phyloP scores from a whole-genome alignment of 64 coral and sea anemone genomes.

The Hydrozoanthus tunicans region DNA sequence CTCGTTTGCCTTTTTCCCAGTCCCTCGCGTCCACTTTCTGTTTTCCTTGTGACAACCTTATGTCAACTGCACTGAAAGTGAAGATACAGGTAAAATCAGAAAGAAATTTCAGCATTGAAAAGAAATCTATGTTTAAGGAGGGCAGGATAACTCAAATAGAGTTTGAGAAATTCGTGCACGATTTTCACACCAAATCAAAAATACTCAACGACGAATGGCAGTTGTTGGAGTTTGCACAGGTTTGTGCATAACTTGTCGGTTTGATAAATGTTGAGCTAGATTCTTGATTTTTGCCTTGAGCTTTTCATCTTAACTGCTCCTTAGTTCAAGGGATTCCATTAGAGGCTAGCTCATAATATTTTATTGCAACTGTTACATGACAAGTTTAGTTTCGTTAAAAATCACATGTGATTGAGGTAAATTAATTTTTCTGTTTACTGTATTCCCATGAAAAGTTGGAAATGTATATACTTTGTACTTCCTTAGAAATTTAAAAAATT shows the following conservation, averaged over 20 bases:
- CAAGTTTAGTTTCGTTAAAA: too few species aligned
- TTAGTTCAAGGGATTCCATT: too few species aligned
- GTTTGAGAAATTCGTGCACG: slow-evolving; percentile 15
- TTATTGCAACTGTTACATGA: too few species aligned
- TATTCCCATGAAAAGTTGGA: too few species aligned
- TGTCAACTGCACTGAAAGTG: too few species aligned
- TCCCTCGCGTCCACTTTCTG: neutral
- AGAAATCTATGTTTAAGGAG: neutral
- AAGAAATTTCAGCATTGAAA: neutral
- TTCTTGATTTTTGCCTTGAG: neutral
- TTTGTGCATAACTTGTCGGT: neutral
- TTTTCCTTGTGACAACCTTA: neutral
- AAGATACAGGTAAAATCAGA: neutral
- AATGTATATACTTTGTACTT: too few species aligned
- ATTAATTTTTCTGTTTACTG: too few species aligned
- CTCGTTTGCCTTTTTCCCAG: neutral
- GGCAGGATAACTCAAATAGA: slow-evolving; percentile 2
- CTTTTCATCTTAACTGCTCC: too few species aligned
- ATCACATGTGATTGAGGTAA: too few species aligned
- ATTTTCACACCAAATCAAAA: slow-evolving; percentile 1
- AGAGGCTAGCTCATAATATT: too few species aligned
- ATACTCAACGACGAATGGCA: slow-evolving; percentile 26
- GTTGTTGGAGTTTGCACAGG: slow-evolving; percentile 16
- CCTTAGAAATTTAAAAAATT: too few species aligned
- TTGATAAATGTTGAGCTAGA: neutral